Conservation (phyloP, 1,140 invertebrate species). For the Drosophila pallidifrons region DNA sequence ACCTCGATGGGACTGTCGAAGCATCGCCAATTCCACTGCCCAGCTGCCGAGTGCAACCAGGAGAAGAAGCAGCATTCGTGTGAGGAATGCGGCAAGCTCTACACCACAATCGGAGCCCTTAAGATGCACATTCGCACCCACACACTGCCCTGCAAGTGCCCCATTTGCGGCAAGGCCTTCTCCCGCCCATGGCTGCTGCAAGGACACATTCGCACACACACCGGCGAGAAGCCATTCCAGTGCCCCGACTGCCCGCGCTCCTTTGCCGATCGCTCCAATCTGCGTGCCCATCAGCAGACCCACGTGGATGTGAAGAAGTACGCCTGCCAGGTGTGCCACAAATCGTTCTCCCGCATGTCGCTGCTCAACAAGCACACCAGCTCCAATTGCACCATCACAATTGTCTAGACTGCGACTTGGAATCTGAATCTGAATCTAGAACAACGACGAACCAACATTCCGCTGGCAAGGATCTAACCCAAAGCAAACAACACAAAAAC, state of each 20-base stretch:
- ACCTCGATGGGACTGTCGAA: constrained; percentile 97
- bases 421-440: background rate
- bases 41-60: constrained; percentile 86
- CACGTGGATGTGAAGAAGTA: constrained; percentile 87
- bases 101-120: constrained; percentile 86
- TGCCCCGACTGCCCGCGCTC: constrained; percentile 97
- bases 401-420: constrained; percentile 56
- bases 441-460: constrained; percentile 69
- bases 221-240: constrained; percentile 96
- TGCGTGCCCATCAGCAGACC: constrained; percentile 89
- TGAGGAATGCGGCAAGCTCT: constrained; percentile 86
- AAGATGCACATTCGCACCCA: constrained; percentile 91
- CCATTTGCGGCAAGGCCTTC: constrained; percentile 98
- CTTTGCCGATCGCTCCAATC: constrained; percentile 96
- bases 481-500: constrained; percentile 35
- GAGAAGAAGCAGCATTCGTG: constrained; percentile 86
- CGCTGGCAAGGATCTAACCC: constrained; percentile 72
- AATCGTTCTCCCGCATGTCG: constrained; percentile 94
- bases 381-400: constrained; percentile 85
- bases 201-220: constrained; percentile 96
- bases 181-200: constrained; percentile 98
- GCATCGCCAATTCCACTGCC: constrained; percentile 98
- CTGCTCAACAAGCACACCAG: constrained; percentile 93
- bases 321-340: constrained; percentile 86
- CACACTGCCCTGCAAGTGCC: constrained; percentile 98